phyloP scores from a whole-genome alignment of 2,113 vertebrate species.

The Chionodraco myersi region DNA sequence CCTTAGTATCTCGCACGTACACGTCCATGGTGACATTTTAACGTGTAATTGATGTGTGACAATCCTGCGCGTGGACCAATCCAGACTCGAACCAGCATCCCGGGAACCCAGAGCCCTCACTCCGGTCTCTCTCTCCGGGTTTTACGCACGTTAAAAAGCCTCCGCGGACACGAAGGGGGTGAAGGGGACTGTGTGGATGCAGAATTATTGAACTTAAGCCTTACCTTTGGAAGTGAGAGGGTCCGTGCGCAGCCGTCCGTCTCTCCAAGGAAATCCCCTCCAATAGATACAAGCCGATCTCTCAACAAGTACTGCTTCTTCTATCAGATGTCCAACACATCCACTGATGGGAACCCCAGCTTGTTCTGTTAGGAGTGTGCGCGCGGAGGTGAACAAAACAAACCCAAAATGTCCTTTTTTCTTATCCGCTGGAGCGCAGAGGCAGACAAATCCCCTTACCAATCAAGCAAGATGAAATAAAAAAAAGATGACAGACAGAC shows the following conservation, averaged over 20 bases:
- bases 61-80: not conserved
- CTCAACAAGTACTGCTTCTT: constrained; percentile 42
- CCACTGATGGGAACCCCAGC: constrained; percentile 55
- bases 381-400: not conserved
- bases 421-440: constrained; percentile 47
- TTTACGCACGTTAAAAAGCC: constrained; percentile 15
- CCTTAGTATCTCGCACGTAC: not conserved
- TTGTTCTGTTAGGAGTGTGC: constrained; percentile 5
- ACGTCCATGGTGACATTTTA: constrained; percentile 9
- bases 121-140: constrained; percentile 1
- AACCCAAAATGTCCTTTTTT: constrained; percentile 44
- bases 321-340: constrained; percentile 66
- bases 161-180: constrained; percentile 1
- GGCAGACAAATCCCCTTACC: not conserved
- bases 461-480: constrained; percentile 7
- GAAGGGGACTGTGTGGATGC: constrained; percentile 6
- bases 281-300: constrained; percentile 48
- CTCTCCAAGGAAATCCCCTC: constrained; percentile 49
- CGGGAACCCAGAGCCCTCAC: constrained; percentile 20
- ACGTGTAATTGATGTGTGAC: not conserved
- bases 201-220: constrained; percentile 31
- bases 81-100: constrained; percentile 31
- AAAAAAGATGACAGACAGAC: not conserved
- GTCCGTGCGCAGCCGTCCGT: constrained; percentile 51
- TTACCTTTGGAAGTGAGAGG: constrained; percentile 60